Evolutionary conservation across 2,113 vertebrate species (phyloP).

Genomic region (Cercopithecus mona): DNA sequence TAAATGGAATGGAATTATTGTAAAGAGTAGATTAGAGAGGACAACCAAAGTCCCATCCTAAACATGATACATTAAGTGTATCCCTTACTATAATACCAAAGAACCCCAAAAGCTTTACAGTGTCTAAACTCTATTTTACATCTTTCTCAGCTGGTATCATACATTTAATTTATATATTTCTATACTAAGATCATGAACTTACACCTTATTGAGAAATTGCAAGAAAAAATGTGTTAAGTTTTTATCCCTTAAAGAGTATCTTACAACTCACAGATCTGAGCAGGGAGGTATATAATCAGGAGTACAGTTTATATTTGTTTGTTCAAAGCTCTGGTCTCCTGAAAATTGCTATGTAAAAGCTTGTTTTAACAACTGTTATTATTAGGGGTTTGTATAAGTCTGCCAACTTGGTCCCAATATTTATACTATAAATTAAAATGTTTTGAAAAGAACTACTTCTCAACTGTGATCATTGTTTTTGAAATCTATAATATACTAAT

Average conservation of each 20-base stretch:
- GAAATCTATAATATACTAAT: conserved; percentile 41
- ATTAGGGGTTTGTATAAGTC: conserved; percentile 61
- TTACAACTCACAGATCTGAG: conserved; percentile 4
- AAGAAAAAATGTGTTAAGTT: neutral
- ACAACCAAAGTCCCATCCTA: neutral
- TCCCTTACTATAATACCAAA: neutral
- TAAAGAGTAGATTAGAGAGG: neutral
- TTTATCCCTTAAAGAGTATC: neutral
- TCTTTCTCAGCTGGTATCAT: neutral
- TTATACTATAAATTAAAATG: conserved; percentile 57
- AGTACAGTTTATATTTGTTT: conserved; percentile 60
- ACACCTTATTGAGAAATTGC: neutral
- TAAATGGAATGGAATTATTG: neutral
- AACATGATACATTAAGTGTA: neutral
- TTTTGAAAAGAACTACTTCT: conserved; percentile 62
- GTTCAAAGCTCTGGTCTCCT: conserved; percentile 47
- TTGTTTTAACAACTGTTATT: conserved; percentile 62
- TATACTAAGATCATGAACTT: conserved; percentile 18
- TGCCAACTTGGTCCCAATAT: conserved; percentile 62
- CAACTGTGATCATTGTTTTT: conserved; percentile 55
- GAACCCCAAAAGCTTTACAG: neutral
- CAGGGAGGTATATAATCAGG: neutral
- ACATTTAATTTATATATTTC: neutral
- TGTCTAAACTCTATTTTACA: neutral
- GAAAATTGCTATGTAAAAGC: conserved; percentile 59